phyloP scores from a whole-genome alignment of 2,797 vertebrate species.

The Scomberomorus guttatus region DNA sequence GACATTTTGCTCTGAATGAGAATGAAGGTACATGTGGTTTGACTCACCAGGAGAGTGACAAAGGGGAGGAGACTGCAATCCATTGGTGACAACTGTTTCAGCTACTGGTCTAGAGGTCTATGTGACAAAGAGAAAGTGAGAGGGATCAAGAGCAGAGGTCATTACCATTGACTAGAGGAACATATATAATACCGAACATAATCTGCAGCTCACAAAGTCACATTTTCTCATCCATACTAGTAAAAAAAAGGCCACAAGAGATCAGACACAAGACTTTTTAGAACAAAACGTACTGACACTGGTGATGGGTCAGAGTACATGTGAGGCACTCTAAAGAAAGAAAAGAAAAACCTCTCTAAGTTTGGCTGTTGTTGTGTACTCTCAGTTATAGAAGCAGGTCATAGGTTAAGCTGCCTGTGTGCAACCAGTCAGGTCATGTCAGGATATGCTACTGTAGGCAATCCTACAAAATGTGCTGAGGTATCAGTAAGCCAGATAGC shows the following conservation, averaged over 20 bases:
- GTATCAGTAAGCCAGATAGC: background rate
- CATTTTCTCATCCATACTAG: background rate
- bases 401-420: background rate
- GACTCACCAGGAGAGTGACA: conserved; percentile 74
- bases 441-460: background rate
- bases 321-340: background rate
- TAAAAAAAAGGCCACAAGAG: background rate
- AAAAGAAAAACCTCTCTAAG: background rate
- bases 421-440: background rate
- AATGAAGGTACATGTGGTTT: background rate
- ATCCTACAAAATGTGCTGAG: background rate
- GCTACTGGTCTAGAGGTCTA: conserved; percentile 54
- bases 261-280: background rate
- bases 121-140: conserved; percentile 12
- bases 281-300: background rate
- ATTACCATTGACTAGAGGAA: background rate
- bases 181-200: background rate
- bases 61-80: conserved; percentile 51
- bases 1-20: background rate
- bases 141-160: background rate
- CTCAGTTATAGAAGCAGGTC: background rate
- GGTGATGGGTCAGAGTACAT: background rate
- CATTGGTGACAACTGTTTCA: conserved; percentile 63
- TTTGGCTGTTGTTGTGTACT: conserved; percentile 7
- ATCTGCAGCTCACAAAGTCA: background rate